Base-by-base conservation (phyloP, 2,113 vertebrate species). In the Gopherus evgoodei region DNA sequence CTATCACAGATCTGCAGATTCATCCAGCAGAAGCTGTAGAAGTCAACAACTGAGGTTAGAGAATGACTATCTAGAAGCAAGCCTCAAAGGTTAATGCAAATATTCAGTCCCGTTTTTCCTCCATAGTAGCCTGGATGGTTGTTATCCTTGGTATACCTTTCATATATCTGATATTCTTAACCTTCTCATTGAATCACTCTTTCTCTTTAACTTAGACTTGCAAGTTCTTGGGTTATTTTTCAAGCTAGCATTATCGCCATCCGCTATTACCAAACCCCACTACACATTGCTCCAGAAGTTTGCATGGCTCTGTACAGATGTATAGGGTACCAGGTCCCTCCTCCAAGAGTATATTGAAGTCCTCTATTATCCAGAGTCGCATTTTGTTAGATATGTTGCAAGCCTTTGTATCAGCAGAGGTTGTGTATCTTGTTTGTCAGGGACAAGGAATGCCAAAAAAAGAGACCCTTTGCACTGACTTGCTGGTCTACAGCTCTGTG, bases 181-280 rank as follows among this genome's bases (percentile, higher is more conserved):
- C 65, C 59, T 47, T 91, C 83, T 14, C 8, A 31, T 49, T 75
- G 24, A 94, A 90, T 89, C 35, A n/a, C 50, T 80, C 91, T 87
- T 86, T 47, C 38, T 56, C 54, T 88, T 88, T 57, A 57, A 76
- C 75, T 82, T 82, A 65, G 75, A 47, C 44, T 49, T 90, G 72
- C 35, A 47, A 11, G 19, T 22, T 88, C 49, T 56, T 21, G 22
- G 14, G 7, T 56, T 38, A 54, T 38, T 56, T n/a, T 57, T 44
- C 31, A 80, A 90, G 56, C 62, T 80, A 75, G 25, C 1, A 42
- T 87, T 93, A 82, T 79, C 35, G 90, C 80, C 57, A 89, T 53
- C 10, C 89, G 76, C 52, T 78, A 65, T 86, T 8, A 5, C 5
- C 13, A 31, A 49, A 42, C 35, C 65, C 19, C 84, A 44, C 16